Evolutionary conservation across 2,888 invertebrate species (phyloP), one percentile per base, ranked within the genome.

Genomic region (Hedya salicella): DNA sequence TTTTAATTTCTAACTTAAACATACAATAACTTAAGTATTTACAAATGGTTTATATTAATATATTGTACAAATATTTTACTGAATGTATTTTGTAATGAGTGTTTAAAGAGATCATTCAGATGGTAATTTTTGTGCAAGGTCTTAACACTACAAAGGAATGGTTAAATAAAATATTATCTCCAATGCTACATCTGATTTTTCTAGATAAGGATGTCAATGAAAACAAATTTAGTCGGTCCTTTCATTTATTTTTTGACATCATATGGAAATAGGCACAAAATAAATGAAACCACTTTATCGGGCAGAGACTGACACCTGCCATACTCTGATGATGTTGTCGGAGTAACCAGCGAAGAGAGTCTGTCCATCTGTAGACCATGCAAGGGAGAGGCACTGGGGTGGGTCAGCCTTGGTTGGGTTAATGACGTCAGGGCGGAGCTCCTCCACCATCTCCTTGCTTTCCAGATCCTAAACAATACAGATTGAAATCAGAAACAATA

Each of bases 311-410:
- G 97, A 96, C 79, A 99, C 99, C 94, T 99, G 99, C 99, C 99
- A 99, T 71, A 99, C 99, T 87, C 99, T 94, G 88, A 99, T 99
- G 73, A 96, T 96, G 89, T 98, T 98, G 93, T 99, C 99, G 17
- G 99, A 98, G 93, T 99, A 99, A 68, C 99, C 99, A 84, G 99
- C 98, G 85, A 99, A 99, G 78, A 99, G 94, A 52, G 99, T 99
- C 91, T 99, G 99, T 72, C 99, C 99, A 86, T 99, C 99, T 56
- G 98, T 97, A 68, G 99, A 99, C 99, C 99, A 99, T 19, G 99
- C 98, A 80, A 99, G 93, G 4, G 98, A 99, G 75, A 98, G 94
- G 91, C 99, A 99, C 87, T 98, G 97, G 50, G 99, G 98, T 74
- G 97, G 97, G 81, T 97, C 97, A 56, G 97, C 95, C 91, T 98